phyloP scores from a whole-genome alignment of 2,888 invertebrate species.

The Elmis aenea region DNA sequence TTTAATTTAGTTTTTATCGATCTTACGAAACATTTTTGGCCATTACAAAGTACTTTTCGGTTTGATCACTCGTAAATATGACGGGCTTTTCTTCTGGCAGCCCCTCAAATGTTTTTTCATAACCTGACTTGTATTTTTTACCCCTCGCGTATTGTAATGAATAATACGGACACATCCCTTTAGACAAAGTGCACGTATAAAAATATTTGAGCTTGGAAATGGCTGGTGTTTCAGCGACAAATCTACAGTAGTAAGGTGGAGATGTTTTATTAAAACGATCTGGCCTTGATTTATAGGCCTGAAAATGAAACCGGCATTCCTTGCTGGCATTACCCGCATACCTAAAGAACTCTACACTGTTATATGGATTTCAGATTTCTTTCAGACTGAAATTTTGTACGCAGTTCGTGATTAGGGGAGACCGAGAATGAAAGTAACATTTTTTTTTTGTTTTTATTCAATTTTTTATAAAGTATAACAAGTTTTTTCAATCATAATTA shows the following conservation, averaged over 20 bases:
- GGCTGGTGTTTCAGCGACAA: slow-evolving; percentile 35
- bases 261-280: slow-evolving; percentile 47
- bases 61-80: too few species aligned
- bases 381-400: too few species aligned
- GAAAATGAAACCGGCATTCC: slow-evolving; percentile 46
- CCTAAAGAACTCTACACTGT: slow-evolving; percentile 40
- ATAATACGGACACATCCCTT: slow-evolving; percentile 37
- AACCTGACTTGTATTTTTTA: slow-evolving; percentile 19
- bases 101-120: slow-evolving; percentile 5
- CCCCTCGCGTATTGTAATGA: slow-evolving; percentile 30
- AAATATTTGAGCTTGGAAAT: slow-evolving; percentile 45
- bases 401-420: too few species aligned
- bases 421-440: too few species aligned
- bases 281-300: slow-evolving; percentile 43
- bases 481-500: too few species aligned
- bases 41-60: too few species aligned
- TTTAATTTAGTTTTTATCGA: too few species aligned
- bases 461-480: too few species aligned
- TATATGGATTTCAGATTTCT: slow-evolving; percentile 9
- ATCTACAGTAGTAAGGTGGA: slow-evolving; percentile 30
- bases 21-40: too few species aligned
- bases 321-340: slow-evolving; percentile 42
- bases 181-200: slow-evolving; percentile 46
- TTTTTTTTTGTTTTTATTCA: too few species aligned
- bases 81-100: too few species aligned